A percentile compares a stretch with the other conserved stretches of the same genome.
phyloP scores from a whole-genome alignment of 2,888 invertebrate genomes.

The Celastrina argiolus region DNA sequence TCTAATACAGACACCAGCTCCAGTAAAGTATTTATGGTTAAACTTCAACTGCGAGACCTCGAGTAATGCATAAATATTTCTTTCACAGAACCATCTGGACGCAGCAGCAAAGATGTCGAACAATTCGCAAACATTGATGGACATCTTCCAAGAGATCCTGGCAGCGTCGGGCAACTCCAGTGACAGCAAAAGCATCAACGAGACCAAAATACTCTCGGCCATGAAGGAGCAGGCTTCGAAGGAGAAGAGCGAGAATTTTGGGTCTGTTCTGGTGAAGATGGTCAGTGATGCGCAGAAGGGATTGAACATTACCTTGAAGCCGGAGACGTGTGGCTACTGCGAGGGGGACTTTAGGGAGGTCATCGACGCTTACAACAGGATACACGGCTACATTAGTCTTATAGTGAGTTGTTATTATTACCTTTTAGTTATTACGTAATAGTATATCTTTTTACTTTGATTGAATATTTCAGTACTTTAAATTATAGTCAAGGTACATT shows the following conservation, averaged over 20 bases:
- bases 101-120: slow-evolving; percentile 52
- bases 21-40: no score
- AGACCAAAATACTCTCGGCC: slow-evolving; percentile 58
- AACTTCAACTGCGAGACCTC: no score
- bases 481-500: no score
- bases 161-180: slow-evolving; percentile 66
- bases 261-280: slow-evolving; percentile 55
- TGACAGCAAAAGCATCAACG: slow-evolving; percentile 51
- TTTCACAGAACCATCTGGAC: not conserved
- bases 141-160: slow-evolving; percentile 67
- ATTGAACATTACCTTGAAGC: slow-evolving; percentile 50
- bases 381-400: slow-evolving; percentile 90
- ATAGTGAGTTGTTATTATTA: slow-evolving; percentile 79
- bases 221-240: slow-evolving; percentile 56
- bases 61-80: not conserved
- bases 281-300: slow-evolving; percentile 58
- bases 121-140: slow-evolving; percentile 58
- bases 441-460: no score
- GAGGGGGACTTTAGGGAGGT: slow-evolving; percentile 78
- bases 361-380: slow-evolving; percentile 80
- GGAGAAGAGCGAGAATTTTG: slow-evolving; percentile 50
- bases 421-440: no score
- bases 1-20: no score
- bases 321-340: slow-evolving; percentile 75
- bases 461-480: no score